phyloP scores from a whole-genome alignment of 1,140 invertebrate genomes.

The Orius insidiosus region DNA sequence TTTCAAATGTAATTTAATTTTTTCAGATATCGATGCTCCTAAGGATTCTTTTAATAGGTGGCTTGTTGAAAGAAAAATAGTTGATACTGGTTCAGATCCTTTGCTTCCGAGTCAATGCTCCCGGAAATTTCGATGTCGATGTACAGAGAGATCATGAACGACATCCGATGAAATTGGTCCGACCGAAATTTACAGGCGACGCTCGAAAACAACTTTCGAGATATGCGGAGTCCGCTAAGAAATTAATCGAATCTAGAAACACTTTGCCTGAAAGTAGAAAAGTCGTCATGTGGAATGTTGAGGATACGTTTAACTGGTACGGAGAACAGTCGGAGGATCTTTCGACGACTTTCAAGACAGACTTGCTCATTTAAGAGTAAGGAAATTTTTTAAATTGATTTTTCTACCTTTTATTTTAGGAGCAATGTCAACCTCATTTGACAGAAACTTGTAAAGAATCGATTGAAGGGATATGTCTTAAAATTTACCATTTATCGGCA shows the following conservation, averaged over 20 bases:
- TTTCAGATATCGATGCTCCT: slow-evolving; percentile 72
- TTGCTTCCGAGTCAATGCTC: slow-evolving; percentile 75
- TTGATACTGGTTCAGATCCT: slow-evolving; percentile 74
- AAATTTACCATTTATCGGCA: slow-evolving; percentile 81
- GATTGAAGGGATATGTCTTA: slow-evolving; percentile 87
- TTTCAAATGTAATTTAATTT: neutral
- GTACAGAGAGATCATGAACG: slow-evolving; percentile 97
- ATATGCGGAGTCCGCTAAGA: slow-evolving; percentile 92
- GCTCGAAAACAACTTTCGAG: slow-evolving; percentile 90
- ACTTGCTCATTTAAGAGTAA: slow-evolving; percentile 46
- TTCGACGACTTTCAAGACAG: slow-evolving; percentile 92
- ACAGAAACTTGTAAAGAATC: slow-evolving; percentile 84
- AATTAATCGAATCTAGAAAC: slow-evolving; percentile 77
- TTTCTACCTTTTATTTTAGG: slow-evolving; percentile 34
- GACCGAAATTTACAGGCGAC: slow-evolving; percentile 89
- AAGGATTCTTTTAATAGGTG: slow-evolving; percentile 94
- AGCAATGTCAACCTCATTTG: slow-evolving; percentile 89
- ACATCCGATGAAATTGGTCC: slow-evolving; percentile 91
- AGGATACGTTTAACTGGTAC: slow-evolving; percentile 93
- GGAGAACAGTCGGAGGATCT: slow-evolving; percentile 82
- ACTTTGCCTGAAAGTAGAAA: slow-evolving; percentile 71
- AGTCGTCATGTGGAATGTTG: slow-evolving; percentile 96
- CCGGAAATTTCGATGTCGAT: slow-evolving; percentile 86
- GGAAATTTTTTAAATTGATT: neutral
- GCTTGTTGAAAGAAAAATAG: slow-evolving; percentile 87